Conservation (phyloP, 1,140 invertebrate genomes). For the Drosophila navojoa region DNA sequence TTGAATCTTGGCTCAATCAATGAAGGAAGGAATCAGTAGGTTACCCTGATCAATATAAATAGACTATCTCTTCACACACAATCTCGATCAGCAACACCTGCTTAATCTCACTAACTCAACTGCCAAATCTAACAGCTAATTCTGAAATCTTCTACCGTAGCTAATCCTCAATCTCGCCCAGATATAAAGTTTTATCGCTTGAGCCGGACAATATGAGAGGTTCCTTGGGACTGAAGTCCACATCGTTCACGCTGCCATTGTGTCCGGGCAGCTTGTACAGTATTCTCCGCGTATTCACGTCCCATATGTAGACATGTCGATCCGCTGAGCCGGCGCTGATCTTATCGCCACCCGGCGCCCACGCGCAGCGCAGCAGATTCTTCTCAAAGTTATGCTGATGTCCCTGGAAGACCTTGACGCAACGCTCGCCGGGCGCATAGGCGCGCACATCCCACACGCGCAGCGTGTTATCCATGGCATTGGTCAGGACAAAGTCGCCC, state of each 20-base stretch:
- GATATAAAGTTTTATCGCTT: constrained; percentile 97
- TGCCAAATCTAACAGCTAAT: no score
- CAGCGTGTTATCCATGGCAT: constrained; percentile 98
- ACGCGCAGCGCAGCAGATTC: constrained; percentile 93
- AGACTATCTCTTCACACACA: no score
- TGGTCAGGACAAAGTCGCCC: constrained; percentile 97
- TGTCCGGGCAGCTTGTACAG: constrained; percentile 99
- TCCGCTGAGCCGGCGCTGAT: constrained; percentile 96
- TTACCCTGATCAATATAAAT: no score
- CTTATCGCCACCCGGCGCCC: constrained; percentile 95
- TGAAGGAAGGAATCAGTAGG: no score
- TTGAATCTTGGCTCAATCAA: no score
- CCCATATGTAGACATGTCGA: constrained; percentile 98
- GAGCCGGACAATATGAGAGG: constrained; percentile 97
- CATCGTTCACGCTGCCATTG: constrained; percentile 98
- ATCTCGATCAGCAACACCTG: no score
- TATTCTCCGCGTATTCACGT: constrained; percentile 95
- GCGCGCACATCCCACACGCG: constrained; percentile 92
- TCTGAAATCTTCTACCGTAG: neutral
- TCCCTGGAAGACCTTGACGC: constrained; percentile 95
- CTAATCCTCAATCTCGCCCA: constrained; percentile 97
- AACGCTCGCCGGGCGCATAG: constrained; percentile 94
- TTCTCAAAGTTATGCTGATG: constrained; percentile 99
- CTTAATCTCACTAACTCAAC: no score
- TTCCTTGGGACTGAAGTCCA: constrained; percentile 98